Percentiles rank a stretch among this genome's conserved stretches.
These are phyloP conservation scores for Carcina quercana DNA, from an alignment of 2,888 invertebrate genomes.

Conservation along the genomic window DNA sequence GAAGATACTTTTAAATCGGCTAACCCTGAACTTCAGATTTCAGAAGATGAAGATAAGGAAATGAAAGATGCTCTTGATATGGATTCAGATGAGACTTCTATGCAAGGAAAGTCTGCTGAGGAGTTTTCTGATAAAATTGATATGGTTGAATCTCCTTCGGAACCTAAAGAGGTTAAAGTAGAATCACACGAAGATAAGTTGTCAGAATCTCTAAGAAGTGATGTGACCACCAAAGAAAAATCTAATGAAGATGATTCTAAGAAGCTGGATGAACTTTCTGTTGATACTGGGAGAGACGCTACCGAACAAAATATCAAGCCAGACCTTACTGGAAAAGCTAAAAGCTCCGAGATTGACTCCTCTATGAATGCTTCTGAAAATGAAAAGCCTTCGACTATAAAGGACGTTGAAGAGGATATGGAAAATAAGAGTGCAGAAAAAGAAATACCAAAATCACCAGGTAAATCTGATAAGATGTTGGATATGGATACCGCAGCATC, in stretches of 20 bases:
- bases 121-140: slow-evolving; percentile 9
- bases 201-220: slow-evolving; percentile 1
- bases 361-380: background rate
- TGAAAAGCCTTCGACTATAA: no score
- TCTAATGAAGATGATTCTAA: slow-evolving; percentile 1
- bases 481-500: slow-evolving; percentile 2
- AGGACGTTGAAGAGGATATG: no score
- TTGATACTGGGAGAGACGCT: slow-evolving; percentile 2
- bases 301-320: background rate
- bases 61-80: background rate
- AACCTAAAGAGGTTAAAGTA: slow-evolving; percentile 15
- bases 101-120: slow-evolving; percentile 4
- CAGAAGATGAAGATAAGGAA: background rate
- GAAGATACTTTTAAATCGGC: slow-evolving; percentile 45
- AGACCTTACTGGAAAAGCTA: slow-evolving; percentile 1
- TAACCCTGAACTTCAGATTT: slow-evolving; percentile 4
- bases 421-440: no score
- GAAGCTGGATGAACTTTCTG: slow-evolving; percentile 8
- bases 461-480: background rate
- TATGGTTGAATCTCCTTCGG: slow-evolving; percentile 17
- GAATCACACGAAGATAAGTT: slow-evolving; percentile 12
- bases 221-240: slow-evolving; percentile 16
- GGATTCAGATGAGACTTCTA: background rate
- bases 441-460: background rate
- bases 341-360: background rate